Base-by-base conservation (phyloP, 2,113 vertebrate genomes). In the Taxidea taxus region DNA sequence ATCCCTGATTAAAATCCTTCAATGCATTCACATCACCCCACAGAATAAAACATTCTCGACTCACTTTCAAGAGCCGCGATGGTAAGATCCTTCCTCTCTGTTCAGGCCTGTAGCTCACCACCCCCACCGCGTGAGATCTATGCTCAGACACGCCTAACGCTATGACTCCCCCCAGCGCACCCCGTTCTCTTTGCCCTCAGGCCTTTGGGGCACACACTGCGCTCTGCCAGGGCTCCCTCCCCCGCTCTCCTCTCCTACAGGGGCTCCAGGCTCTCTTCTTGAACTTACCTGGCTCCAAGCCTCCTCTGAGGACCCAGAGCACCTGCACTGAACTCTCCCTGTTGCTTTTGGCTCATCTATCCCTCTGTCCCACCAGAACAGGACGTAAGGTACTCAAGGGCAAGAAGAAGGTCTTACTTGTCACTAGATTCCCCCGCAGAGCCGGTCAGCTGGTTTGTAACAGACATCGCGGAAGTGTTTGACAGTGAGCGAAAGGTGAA, bases 11-110 rank as follows among this genome's bases (percentile, higher is more conserved):
- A 44, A 92, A 77, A 89, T 4, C 27, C 74, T 77, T 56, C 42
- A 29, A 0, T 1, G 2, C 18, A 10, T 20, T 60, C 58, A 44
- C 7, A 6, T 16, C 1, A 0, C 16, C 58, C 74, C 37, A 1
- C 7, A 31, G 20, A 20, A 62, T 60, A 23, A 64, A 62, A 51
- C 7, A 9, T 1, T 42, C 58, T 78, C 15, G 3, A 31, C 6
- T 21, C 5, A 42, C 29, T 86, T 82, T 37, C 84, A 86, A 39
- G 44, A 75, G n/a, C 56, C 12, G 0, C 1, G 2, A 8, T 5
- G 34, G 39, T 13, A 27, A 56, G 29, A 56, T 21, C 2, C 13
- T 62, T 27, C 8, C 56, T 42, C 37, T 58, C n/a, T 62, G 25
- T 81, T 25, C 49, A 37, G 34, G 6, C 4, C 11, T 20, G 16